A percentile compares a stretch with the other conserved stretches of the same genome.
phyloP scores from a whole-genome alignment of 2,888 invertebrate species.

The Malachius bipustulatus region DNA sequence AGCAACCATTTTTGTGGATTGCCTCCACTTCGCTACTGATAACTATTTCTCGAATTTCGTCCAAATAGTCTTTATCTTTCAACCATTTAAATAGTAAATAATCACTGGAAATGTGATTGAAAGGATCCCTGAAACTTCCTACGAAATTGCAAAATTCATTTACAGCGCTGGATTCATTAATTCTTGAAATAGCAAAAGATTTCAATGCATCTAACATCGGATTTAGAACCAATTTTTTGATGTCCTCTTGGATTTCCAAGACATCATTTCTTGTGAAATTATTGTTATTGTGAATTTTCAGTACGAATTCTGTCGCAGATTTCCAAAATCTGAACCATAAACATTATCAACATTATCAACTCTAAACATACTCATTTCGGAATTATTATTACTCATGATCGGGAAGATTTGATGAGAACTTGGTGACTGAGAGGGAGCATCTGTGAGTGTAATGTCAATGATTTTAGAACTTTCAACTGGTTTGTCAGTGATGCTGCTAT shows the following conservation, averaged over 20 bases:
- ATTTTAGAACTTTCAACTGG: too few species aligned
- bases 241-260: conserved; percentile 11
- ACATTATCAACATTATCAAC: too few species aligned
- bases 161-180: conserved; percentile 1
- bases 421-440: too few species aligned
- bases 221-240: conserved; percentile 7
- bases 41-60: conserved; percentile 11
- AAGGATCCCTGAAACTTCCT: conserved; percentile 10
- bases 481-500: too few species aligned
- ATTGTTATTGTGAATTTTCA: conserved; percentile 9
- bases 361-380: too few species aligned
- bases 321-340: too few species aligned
- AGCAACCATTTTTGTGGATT: conserved; percentile 10
- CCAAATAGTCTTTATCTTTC: conserved; percentile 5
- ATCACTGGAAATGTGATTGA: conserved; percentile 10
- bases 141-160: conserved; percentile 8
- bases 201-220: conserved; percentile 11
- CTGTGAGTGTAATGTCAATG: too few species aligned
- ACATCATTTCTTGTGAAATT: conserved; percentile 17
- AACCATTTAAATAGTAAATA: conserved; percentile 12
- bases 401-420: too few species aligned
- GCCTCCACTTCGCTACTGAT: conserved; percentile 11
- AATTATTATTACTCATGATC: too few species aligned
- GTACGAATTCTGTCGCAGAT: conserved; percentile 1
- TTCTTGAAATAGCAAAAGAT: conserved; percentile 12